Percentiles rank a stretch among this genome's conserved stretches.
phyloP scores from a whole-genome alignment of 2,888 invertebrate species.

The Apotomis turbidana region DNA sequence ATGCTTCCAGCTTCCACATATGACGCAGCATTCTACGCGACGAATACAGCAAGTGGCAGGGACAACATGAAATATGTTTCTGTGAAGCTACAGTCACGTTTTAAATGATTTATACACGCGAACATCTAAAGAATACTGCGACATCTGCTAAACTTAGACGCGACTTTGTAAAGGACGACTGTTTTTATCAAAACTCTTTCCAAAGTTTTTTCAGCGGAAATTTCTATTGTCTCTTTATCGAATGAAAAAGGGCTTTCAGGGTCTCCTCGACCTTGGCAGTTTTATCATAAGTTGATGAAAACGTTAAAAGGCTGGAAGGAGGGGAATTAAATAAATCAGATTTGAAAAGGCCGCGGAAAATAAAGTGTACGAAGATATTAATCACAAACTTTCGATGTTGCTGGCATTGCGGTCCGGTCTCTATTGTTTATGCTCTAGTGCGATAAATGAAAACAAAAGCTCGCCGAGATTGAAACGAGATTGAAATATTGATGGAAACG shows the following conservation, averaged over 20 bases:
- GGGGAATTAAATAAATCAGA: slow-evolving; percentile 7
- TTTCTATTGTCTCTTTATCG: slow-evolving; percentile 35
- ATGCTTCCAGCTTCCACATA: slow-evolving; percentile 2
- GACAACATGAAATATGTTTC: slow-evolving; percentile 23
- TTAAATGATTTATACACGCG: slow-evolving; percentile 21
- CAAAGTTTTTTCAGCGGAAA: slow-evolving; percentile 18
- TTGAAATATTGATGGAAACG: slow-evolving; percentile 50
- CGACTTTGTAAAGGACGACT: slow-evolving; percentile 25
- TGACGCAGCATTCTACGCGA: slow-evolving; percentile 14
- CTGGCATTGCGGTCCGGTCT: slow-evolving; percentile 13
- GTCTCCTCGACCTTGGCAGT: slow-evolving; percentile 7
- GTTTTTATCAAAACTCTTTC: slow-evolving; percentile 36
- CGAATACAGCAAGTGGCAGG: slow-evolving; percentile 24
- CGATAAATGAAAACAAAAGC: slow-evolving; percentile 52
- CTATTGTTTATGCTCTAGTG: slow-evolving; percentile 46
- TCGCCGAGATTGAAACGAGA: slow-evolving; percentile 48
- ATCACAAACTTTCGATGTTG: slow-evolving; percentile 12
- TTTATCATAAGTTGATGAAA: slow-evolving; percentile 10
- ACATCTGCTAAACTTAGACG: slow-evolving; percentile 34
- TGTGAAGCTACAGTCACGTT: slow-evolving; percentile 19
- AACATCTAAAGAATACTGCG: slow-evolving; percentile 17
- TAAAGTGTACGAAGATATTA: slow-evolving; percentile 17
- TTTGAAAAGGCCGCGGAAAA: neutral
- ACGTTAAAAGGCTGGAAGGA: slow-evolving; percentile 11
- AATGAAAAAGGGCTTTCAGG: slow-evolving; percentile 30